Evolutionary conservation across 2,888 invertebrate species (phyloP), one percentile per base, ranked within the genome.

Genomic region (Empis livida): DNA sequence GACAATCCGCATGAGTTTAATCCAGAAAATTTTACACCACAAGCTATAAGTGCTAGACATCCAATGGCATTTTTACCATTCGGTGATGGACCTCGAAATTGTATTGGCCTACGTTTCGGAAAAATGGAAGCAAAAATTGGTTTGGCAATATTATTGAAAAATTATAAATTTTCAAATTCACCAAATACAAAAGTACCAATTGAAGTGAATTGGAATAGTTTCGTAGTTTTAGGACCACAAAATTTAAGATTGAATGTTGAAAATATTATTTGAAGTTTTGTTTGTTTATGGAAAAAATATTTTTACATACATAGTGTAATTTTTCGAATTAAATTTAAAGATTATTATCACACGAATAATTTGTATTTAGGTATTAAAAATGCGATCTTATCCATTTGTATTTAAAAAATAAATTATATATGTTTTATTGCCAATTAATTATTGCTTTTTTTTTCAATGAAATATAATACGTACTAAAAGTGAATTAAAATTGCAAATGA

Each of bases 1-100:
- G 74, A 75, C 1, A 66, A 79, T 11, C 79, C 79, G 2, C 67
- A 74, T 5, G 70, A 66, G 40, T 78, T 78, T 48, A 69, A 74
- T 42, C 78, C 78, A 0, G 75, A 78, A 14, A 63, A 77, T 55
- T 78, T 78, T 59, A 60, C 67, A 0, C 61, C 67, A 11, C 73
- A 74, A 53, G 72, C 71, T 42, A 75, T 74, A 52, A 62, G 68
- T 0, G 68, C 65, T 44, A 56, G 73, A 51, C 72, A 72, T 44
- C 45, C 52, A 2, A 42, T 44, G 13, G 38, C 52, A 10, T 54
- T 46, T 43, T 10, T 56, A 15, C 52, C 55, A 4, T 56, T 55
- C 27, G 53, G 55, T 30, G 50, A 55, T 27, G 54, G 54, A 4
- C 53, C 49, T 10, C 43, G 51, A 9, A 49, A 49, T 32, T 67